Evolutionary conservation across 2,113 vertebrate species (phyloP).

Genomic region (Penelope pileata): DNA sequence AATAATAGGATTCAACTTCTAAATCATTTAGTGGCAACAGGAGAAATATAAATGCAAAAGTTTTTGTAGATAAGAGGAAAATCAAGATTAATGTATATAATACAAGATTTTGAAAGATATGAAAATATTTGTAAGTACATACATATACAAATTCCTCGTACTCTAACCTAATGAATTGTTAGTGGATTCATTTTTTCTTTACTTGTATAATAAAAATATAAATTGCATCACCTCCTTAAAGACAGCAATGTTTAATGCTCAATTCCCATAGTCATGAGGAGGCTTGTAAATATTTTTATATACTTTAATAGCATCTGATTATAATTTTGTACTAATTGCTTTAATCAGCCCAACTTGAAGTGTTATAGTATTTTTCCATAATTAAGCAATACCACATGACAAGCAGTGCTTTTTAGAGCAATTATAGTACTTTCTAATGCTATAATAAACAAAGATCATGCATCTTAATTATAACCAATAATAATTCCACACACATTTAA

Average conservation of each 20-base stretch:
- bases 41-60: not conserved
- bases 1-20: not conserved
- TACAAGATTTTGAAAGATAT: not conserved
- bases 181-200: not conserved
- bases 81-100: not conserved
- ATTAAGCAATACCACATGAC: constrained; percentile 71
- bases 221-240: constrained; percentile 6
- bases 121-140: not conserved
- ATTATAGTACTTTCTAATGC: constrained; percentile 61
- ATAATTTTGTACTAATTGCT: constrained; percentile 69
- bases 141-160: not conserved
- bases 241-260: constrained; percentile 14
- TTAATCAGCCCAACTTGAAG: constrained; percentile 68
- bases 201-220: constrained; percentile 1
- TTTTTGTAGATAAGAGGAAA: not conserved
- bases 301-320: constrained; percentile 47
- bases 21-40: not conserved
- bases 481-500: constrained; percentile 77
- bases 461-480: constrained; percentile 79
- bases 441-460: constrained; percentile 75
- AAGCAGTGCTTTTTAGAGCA: constrained; percentile 52
- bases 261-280: constrained; percentile 11
- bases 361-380: constrained; percentile 65
- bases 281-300: constrained; percentile 64
- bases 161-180: not conserved